A percentile compares a stretch with the other conserved stretches of the same genome.
These are phyloP conservation scores for Phaedon cochleariae DNA, from an alignment of 2,888 invertebrate genomes.

Conservation along the genomic window DNA sequence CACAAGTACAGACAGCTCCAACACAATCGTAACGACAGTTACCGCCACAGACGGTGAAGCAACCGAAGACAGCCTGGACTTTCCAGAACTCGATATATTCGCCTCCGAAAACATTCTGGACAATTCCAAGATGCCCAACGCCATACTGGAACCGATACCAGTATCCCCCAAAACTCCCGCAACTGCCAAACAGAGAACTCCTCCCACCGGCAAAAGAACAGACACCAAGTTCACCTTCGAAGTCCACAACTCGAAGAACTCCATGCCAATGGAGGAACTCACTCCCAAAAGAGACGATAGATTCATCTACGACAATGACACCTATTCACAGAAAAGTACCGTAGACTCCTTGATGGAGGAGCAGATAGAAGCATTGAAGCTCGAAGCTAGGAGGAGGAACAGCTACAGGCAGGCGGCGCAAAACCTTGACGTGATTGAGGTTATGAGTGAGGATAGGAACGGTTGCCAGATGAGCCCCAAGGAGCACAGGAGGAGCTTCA, in stretches of 20 bases:
- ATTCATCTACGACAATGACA: conserved; percentile 5
- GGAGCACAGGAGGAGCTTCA: conserved; percentile 49
- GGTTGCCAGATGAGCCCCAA: conserved; percentile 38
- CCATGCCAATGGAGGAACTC: conserved; percentile 4
- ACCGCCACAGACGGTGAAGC: conserved; percentile 78
- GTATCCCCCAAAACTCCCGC: conserved; percentile 59
- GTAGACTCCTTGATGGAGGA: conserved; percentile 57
- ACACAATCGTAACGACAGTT: conserved; percentile 84
- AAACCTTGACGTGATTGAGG: conserved; percentile 57
- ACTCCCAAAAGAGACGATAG: conserved; percentile 14
- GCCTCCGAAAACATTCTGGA: conserved; percentile 56
- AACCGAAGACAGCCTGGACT: conserved; percentile 80
- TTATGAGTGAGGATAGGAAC: conserved; percentile 41
- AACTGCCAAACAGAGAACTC: conserved; percentile 56
- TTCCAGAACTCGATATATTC: conserved; percentile 57
- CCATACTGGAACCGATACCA: conserved; percentile 55
- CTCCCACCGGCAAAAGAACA: conserved; percentile 62
- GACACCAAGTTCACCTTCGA: conserved; percentile 69
- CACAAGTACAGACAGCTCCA: conserved; percentile 88
- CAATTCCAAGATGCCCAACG: conserved; percentile 40
- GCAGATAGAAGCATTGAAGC: conserved; percentile 55
- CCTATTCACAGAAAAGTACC: conserved; percentile 42
- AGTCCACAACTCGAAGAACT: conserved; percentile 39
- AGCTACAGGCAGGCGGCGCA: conserved; percentile 59
- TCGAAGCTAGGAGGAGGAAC: conserved; percentile 56